Conservation (phyloP, 2,113 vertebrate species). For the Todiramphus saurophagus region DNA sequence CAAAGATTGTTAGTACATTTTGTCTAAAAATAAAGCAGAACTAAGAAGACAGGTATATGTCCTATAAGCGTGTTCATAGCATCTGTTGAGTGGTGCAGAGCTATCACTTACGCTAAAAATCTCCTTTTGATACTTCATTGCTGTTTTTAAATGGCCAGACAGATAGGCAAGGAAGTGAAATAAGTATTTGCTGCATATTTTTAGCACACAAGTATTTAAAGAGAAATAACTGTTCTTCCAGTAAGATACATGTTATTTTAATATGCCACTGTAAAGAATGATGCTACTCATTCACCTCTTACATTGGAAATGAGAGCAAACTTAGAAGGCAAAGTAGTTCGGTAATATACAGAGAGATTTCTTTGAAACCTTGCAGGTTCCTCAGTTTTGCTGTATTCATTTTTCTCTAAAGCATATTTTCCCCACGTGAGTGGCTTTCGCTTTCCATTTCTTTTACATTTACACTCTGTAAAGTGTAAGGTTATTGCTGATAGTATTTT, state of each 20-base stretch:
- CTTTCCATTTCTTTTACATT: constrained; percentile 26
- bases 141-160: constrained; percentile 5
- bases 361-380: not conserved
- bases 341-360: not conserved
- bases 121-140: constrained; percentile 20
- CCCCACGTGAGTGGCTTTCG: not conserved
- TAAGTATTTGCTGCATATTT: constrained; percentile 36
- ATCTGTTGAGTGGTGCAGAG: constrained; percentile 52
- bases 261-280: not conserved
- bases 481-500: constrained; percentile 9
- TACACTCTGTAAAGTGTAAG: not conserved
- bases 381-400: not conserved
- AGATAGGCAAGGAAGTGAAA: constrained; percentile 42
- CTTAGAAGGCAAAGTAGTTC: not conserved
- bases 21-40: constrained; percentile 8
- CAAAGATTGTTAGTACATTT: constrained; percentile 14
- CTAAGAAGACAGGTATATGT: constrained; percentile 47
- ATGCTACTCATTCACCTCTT: not conserved
- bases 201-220: constrained; percentile 23
- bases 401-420: not conserved
- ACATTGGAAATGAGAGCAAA: not conserved
- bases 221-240: constrained; percentile 5
- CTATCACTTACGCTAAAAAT: constrained; percentile 62
- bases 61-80: constrained; percentile 17
- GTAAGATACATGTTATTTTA: constrained; percentile 8